Evolutionary conservation across 2,113 vertebrate species (phyloP).

Genomic region (Bos javanicus): DNA sequence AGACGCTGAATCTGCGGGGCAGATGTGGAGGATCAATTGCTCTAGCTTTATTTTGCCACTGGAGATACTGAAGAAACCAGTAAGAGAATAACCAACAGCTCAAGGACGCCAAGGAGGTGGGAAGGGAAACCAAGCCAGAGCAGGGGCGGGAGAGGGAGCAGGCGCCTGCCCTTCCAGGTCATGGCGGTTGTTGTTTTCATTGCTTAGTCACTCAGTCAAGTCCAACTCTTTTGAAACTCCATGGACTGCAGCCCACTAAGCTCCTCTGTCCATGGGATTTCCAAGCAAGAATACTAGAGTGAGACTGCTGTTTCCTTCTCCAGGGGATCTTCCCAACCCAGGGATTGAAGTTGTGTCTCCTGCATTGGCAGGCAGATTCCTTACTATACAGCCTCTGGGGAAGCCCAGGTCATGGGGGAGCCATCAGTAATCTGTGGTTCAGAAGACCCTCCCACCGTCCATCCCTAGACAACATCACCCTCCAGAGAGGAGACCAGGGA

Average conservation of each 20-base stretch:
- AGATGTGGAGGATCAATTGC: neutral
- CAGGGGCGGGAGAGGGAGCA: neutral
- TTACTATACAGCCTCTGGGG: neutral
- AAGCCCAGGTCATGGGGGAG: neutral
- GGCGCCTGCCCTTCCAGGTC: neutral
- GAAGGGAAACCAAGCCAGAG: neutral
- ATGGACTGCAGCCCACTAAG: neutral
- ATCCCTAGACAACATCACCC: neutral
- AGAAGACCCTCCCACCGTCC: neutral
- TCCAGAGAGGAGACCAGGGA: neutral
- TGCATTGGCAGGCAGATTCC: neutral
- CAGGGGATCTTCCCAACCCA: neutral
- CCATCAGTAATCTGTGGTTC: neutral
- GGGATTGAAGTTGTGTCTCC: accelerated
- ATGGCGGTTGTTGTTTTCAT: neutral
- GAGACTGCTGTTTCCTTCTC: neutral
- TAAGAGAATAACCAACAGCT: neutral
- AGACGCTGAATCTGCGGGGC: neutral
- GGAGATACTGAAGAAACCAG: neutral
- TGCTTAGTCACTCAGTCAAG: neutral
- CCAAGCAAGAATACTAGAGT: neutral
- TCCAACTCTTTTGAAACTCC: neutral
- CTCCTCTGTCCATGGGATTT: neutral
- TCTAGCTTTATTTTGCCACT: neutral
- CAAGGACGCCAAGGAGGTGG: neutral